These are phyloP conservation scores for Myoxocephalus aenaeus DNA, from an alignment of 2,797 vertebrate species.

Conservation along the genomic window DNA sequence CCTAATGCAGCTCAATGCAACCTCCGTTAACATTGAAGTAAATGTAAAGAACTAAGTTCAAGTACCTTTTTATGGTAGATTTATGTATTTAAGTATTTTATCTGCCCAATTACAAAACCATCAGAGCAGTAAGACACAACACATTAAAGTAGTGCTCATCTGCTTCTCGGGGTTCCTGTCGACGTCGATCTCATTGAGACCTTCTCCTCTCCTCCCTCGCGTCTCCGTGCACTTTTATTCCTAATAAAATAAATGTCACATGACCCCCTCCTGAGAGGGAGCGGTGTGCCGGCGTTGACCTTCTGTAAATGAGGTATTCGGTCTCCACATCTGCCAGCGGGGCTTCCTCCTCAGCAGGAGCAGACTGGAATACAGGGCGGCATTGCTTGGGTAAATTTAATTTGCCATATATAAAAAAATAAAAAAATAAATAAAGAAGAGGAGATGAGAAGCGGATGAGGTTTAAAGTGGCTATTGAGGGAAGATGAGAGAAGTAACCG, in stretches of 20 bases:
- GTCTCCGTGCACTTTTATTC: slow-evolving; percentile 41
- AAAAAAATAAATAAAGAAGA: slow-evolving; percentile 6
- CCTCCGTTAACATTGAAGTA: no score
- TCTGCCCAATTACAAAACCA: not conserved
- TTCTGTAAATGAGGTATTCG: slow-evolving; percentile 61
- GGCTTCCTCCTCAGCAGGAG: slow-evolving; percentile 19
- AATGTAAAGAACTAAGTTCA: not conserved
- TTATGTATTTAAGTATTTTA: not conserved
- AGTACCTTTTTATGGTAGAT: not conserved
- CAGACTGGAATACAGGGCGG: slow-evolving; percentile 4
- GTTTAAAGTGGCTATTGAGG: slow-evolving; percentile 50
- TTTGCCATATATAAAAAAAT: slow-evolving; percentile 34
- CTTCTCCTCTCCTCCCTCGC: slow-evolving; percentile 23
- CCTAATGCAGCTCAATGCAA: no score
- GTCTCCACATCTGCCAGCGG: slow-evolving; percentile 42
- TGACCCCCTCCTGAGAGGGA: slow-evolving; percentile 24
- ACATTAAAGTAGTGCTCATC: not conserved
- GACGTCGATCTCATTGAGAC: not conserved
- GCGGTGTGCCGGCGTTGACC: slow-evolving; percentile 53
- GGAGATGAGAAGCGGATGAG: slow-evolving; percentile 42
- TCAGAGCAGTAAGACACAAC: not conserved
- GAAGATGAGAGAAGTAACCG: slow-evolving; percentile 36
- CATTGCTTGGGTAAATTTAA: slow-evolving; percentile 54
- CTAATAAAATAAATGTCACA: slow-evolving; percentile 16
- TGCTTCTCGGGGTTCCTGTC: not conserved